Base-by-base conservation (phyloP, 2,797 vertebrate species). In the Podarcis lilfordi region DNA sequence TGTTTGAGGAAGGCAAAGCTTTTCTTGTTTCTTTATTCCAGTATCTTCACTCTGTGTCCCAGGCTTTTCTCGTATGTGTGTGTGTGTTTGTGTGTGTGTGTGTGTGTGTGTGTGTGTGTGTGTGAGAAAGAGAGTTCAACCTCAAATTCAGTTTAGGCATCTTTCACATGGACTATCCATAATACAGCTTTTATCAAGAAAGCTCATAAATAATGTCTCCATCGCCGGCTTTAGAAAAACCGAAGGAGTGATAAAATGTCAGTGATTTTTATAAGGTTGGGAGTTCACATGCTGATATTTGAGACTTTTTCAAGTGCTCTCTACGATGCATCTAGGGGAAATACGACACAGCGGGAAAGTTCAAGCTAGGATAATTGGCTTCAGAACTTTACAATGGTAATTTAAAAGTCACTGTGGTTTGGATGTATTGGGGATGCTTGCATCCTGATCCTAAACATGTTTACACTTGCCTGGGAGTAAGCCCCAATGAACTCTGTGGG, bases 161-260 rank as follows among this genome's bases (percentile, higher is more conserved):
- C 7, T n/a, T 19, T 32, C 80, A 75, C 15, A 10, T 40, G 0
- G 50, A 25, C 7, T 37, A 21, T 11, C 45, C 29, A 37, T 82
- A 64, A 82, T 59, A 92, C 68, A 77, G 83, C 64, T 91, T 92
- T 75, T 68, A 82, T 87, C 64, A 88, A 86, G 45, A 83, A 40
- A 85, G 71, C 66, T 77, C 86, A 9, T 27, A 91, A 74, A 89
- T 32, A 80, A 77, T 27, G 37, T 23, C 86, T 78, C 91, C 85
- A 86, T 59, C 25, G n/a, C 75, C 90, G 90, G 37, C 69, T 85
- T 80, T 89, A n/a, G 91, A 93, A 89, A 1, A 79, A 66, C 82
- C 74, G 89, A 91, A 76, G 55, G 84, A 78, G 84, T 82, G 79
- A 76, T 50, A 59, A 88, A 95, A 95, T 93, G 84, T 88, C 91